phyloP scores from a whole-genome alignment of 2,888 invertebrate species.

The Cephus pygmeus region DNA sequence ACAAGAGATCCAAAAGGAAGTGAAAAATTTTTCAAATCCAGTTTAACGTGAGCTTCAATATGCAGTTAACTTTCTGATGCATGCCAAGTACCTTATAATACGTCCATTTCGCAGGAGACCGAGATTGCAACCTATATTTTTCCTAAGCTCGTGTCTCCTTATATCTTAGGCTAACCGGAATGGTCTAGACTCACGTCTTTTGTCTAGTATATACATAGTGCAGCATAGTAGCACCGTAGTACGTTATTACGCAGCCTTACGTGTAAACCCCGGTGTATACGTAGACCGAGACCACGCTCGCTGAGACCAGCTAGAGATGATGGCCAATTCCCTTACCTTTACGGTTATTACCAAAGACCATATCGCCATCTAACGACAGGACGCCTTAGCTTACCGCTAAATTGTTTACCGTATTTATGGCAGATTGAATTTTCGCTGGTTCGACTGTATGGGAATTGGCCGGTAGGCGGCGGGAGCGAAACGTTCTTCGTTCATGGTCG shows the following conservation, averaged over 20 bases:
- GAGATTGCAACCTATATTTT: slow-evolving; percentile 50
- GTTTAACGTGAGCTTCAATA: slow-evolving; percentile 40
- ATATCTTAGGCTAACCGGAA: slow-evolving; percentile 27
- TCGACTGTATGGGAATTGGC: slow-evolving; percentile 18
- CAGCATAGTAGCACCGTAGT: background rate
- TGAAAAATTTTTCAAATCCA: slow-evolving; percentile 19
- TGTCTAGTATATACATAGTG: slow-evolving; percentile 10
- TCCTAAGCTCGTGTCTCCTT: slow-evolving; percentile 35
- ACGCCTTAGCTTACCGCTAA: slow-evolving; percentile 39
- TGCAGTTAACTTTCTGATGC: slow-evolving; percentile 38
- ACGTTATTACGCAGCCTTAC: background rate
- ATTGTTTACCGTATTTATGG: slow-evolving; percentile 55
- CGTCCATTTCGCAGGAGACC: slow-evolving; percentile 32
- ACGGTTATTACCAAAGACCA: slow-evolving; percentile 48
- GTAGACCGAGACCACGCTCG: background rate
- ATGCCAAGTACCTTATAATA: slow-evolving; percentile 32
- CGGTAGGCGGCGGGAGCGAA: too few relatives aligned
- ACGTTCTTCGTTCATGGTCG: too few relatives aligned
- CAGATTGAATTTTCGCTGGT: slow-evolving; percentile 48
- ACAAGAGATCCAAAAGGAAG: slow-evolving; percentile 7
- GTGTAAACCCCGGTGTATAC: background rate
- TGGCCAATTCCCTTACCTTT: slow-evolving; percentile 56
- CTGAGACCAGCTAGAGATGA: slow-evolving; percentile 36
- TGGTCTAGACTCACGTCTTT: slow-evolving; percentile 14
- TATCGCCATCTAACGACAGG: slow-evolving; percentile 23